Percentiles rank a stretch among this genome's conserved stretches.
These are phyloP conservation scores for Vireo altiloquus DNA, from an alignment of 2,113 vertebrate genomes.

Conservation along the genomic window DNA sequence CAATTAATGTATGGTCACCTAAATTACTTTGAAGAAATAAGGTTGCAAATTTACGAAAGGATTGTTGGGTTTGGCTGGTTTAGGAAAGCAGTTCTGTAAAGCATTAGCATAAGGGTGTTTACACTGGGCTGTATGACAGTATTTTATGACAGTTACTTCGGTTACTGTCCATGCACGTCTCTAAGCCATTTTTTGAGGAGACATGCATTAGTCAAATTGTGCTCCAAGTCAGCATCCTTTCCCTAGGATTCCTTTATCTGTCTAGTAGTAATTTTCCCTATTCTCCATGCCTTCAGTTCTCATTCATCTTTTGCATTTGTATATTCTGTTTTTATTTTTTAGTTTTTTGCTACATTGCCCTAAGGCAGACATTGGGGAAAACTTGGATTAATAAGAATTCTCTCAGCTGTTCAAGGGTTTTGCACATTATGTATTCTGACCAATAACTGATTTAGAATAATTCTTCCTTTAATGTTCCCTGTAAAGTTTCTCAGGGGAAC, in stretches of 20 bases:
- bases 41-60: background rate
- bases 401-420: background rate
- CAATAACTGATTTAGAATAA: background rate
- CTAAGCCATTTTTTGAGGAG: background rate
- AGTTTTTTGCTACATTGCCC: background rate
- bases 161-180: background rate
- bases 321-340: background rate
- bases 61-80: background rate
- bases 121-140: background rate
- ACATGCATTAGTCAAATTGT: background rate
- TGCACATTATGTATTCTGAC: background rate
- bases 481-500: background rate
- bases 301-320: background rate
- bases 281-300: background rate
- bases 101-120: background rate
- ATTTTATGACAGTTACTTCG: too few relatives aligned
- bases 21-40: background rate
- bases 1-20: background rate
- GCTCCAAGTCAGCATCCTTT: background rate
- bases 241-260: background rate
- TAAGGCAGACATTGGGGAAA: background rate
- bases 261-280: background rate
- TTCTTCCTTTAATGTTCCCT: background rate
- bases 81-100: background rate
- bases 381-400: background rate